A percentile compares a stretch with the other conserved stretches of the same genome.
phyloP scores from a whole-genome alignment of 2,797 vertebrate species.

The Chaenodraco wilsoni region DNA sequence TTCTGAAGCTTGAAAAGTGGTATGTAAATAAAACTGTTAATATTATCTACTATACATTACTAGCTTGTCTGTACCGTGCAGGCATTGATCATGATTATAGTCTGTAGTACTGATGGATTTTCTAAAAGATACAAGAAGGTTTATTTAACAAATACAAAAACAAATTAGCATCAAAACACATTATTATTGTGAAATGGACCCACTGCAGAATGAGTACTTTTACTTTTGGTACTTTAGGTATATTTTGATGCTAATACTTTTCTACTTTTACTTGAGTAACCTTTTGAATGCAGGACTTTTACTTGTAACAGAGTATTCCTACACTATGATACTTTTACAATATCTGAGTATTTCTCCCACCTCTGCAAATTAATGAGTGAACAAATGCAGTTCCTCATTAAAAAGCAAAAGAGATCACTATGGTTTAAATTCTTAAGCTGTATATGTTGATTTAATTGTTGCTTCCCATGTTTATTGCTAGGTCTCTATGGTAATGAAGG shows the following conservation, averaged over 20 bases:
- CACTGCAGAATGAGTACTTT: too few species aligned
- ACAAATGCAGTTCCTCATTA: neutral
- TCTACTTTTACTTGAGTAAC: too few species aligned
- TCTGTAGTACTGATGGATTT: neutral
- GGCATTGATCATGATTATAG: neutral
- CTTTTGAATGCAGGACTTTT: too few species aligned
- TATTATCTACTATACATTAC: neutral
- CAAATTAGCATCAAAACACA: neutral
- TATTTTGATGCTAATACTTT: too few species aligned
- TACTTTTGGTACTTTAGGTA: too few species aligned
- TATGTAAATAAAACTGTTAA: too few species aligned
- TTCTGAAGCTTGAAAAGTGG: too few species aligned
- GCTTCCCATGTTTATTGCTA: conserved; percentile 43
- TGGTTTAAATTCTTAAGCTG: neutral
- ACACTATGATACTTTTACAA: too few species aligned
- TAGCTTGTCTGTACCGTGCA: neutral
- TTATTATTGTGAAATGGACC: too few species aligned
- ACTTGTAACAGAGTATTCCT: too few species aligned
- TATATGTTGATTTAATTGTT: neutral
- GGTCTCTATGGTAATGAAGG: conserved; percentile 92
- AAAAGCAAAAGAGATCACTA: neutral
- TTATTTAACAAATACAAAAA: neutral
- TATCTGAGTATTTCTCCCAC: too few species aligned
- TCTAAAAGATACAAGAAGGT: neutral
- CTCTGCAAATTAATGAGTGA: too few species aligned